Evolutionary conservation across 2,797 vertebrate genomes (phyloP).

Genomic region (Diceros bicornis): DNA sequence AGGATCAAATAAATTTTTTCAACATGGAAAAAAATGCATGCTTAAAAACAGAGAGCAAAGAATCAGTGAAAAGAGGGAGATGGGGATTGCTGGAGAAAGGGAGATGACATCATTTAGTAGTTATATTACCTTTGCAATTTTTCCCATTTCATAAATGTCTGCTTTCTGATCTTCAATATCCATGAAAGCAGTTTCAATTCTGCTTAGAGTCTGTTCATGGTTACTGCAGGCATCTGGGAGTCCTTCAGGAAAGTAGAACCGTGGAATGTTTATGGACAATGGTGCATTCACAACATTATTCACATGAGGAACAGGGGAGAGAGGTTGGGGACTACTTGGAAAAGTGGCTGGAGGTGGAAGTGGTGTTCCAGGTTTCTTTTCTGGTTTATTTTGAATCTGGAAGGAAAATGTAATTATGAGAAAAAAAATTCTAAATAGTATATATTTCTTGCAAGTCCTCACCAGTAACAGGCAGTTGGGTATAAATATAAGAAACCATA

Average conservation of each 20-base stretch:
- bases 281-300: slow-evolving; percentile 92
- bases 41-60: slow-evolving; percentile 46
- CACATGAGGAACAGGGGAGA: slow-evolving; percentile 88
- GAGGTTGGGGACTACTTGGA: slow-evolving; percentile 87
- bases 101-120: slow-evolving; percentile 38
- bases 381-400: slow-evolving; percentile 96
- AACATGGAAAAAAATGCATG: slow-evolving; percentile 12
- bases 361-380: slow-evolving; percentile 95
- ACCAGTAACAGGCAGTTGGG: slow-evolving; percentile 24
- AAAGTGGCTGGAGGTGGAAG: slow-evolving; percentile 90
- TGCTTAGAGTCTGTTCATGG: slow-evolving; percentile 94
- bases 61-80: background rate
- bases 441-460: slow-evolving; percentile 51
- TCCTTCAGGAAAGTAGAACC: slow-evolving; percentile 98
- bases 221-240: slow-evolving; percentile 93
- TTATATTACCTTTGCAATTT: slow-evolving; percentile 95
- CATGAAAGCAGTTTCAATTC: slow-evolving; percentile 93
- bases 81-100: background rate
- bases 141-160: slow-evolving; percentile 97
- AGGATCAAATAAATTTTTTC: slow-evolving; percentile 56
- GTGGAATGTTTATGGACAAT: slow-evolving; percentile 98
- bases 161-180: slow-evolving; percentile 97
- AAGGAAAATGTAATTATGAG: slow-evolving; percentile 80
- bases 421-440: slow-evolving; percentile 77
- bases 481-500: slow-evolving; percentile 45